Percentiles rank a stretch among this genome's conserved stretches.
Evolutionary conservation across 2,888 invertebrate species (phyloP).

Genomic region (Rutpela maculata): DNA sequence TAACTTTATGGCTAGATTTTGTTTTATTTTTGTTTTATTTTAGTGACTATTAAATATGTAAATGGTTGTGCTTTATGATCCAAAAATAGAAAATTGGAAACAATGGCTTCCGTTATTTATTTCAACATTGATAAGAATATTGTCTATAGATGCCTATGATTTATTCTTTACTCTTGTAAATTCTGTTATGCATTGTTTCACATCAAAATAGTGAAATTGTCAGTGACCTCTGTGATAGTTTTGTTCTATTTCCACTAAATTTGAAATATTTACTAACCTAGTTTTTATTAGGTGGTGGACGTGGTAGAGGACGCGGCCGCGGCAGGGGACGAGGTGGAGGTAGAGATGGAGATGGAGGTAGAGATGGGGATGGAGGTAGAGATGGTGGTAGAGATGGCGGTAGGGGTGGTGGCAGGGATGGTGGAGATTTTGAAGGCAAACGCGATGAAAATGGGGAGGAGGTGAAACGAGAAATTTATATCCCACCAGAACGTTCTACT

Average conservation of each 20-base stretch:
- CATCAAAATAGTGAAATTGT: no score
- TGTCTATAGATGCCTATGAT: no score
- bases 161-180: no score
- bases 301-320: slow-evolving; percentile 66
- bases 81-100: no score
- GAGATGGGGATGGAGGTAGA: slow-evolving; percentile 38
- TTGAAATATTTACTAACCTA: not conserved
- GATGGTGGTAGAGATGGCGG: slow-evolving; percentile 38
- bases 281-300: slow-evolving; percentile 61
- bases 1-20: no score
- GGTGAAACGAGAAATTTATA: slow-evolving; percentile 80
- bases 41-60: no score
- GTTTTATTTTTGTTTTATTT: no score
- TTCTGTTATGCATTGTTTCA: no score
- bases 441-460: slow-evolving; percentile 63
- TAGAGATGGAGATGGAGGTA: slow-evolving; percentile 13
- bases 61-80: no score
- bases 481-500: slow-evolving; percentile 86
- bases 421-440: not conserved
- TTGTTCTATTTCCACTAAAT: slow-evolving; percentile 36
- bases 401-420: slow-evolving; percentile 61
- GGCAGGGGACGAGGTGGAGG: slow-evolving; percentile 59
- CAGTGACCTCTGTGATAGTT: no score
- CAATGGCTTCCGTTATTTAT: no score
- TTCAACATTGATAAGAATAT: no score